Evolutionary conservation across 2,113 vertebrate species (phyloP), one percentile per base, ranked within the genome.

Genomic region (Pelecanus crispus): DNA sequence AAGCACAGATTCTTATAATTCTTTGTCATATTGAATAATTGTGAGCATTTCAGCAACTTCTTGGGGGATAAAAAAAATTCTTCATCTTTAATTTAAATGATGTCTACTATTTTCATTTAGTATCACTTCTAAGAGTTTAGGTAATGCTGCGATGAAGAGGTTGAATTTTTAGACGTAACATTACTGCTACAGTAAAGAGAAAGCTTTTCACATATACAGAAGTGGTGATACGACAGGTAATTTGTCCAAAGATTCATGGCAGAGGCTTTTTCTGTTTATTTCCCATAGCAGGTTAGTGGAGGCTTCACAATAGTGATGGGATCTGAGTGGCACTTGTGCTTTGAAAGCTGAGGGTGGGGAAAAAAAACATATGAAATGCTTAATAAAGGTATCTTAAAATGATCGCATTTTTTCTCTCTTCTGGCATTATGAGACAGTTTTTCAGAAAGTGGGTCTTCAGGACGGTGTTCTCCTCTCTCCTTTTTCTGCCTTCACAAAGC

Each of bases 291-390:
- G 53, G 29, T 38, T 8, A 31, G 9, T 36, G 50, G 6, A 32
- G 71, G 14, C 59, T 86, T 81, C 29, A 28, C 70, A 44, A 42
- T 42, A 80, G 20, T 36, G 55, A 17, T 74, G 6, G 79, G 26
- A 58, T 25, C 28, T 5, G 29, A 31, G 44, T 2, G 15, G 11
- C 13, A 11, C 52, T 74, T 74, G 17, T 28, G 13, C 22, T 81
- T 61, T 62, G 78, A 58, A 78, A 81, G 16, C 13, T 62, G 61
- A 17, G 14, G 3, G 12, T 5, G 7, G 14, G 1, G 5, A 12
- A 34, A 18, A 5, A 5, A 0, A 1, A 12, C 6, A 12, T 31
- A 20, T 5, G 42, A 67, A 21, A 42, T 67, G 4, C 40, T 80
- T 52, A 79, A 32, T 55, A 50, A 85, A 87, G 53, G 20, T 79